These are phyloP conservation scores for Rhinichthys klamathensis DNA, from an alignment of 2,113 vertebrate species.

Conservation along the genomic window DNA sequence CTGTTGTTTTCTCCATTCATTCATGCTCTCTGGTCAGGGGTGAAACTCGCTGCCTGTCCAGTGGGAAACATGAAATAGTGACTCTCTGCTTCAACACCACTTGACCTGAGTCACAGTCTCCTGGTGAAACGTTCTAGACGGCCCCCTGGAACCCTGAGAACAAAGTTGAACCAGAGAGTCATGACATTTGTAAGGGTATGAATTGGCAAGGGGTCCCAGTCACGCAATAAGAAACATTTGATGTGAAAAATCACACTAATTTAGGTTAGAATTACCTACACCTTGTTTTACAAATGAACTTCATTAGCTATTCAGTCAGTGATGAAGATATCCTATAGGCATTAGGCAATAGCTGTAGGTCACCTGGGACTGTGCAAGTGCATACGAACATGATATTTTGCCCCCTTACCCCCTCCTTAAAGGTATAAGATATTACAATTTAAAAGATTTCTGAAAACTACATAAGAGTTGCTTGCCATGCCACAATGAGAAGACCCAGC, in stretches of 20 bases:
- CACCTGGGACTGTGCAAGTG: background rate
- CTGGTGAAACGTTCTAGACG: background rate
- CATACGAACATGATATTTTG: background rate
- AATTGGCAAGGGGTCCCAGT: background rate
- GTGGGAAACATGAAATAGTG: constrained; percentile 8
- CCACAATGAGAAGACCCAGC: background rate
- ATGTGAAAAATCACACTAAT: background rate
- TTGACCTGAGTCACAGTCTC: constrained; percentile 28
- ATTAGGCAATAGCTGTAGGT: background rate
- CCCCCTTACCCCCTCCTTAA: background rate
- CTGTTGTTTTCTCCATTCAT: constrained; percentile 17
- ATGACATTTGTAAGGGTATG: background rate
- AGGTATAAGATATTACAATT: background rate
- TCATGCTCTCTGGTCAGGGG: background rate
- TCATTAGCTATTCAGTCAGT: background rate
- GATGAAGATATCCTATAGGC: background rate
- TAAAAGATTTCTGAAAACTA: background rate
- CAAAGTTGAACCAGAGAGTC: background rate
- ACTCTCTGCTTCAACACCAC: constrained; percentile 20
- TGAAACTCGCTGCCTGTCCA: background rate
- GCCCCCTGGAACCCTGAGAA: background rate
- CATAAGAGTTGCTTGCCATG: background rate
- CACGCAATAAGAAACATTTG: background rate
- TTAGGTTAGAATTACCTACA: background rate
- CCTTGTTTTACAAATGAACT: constrained; percentile 14